Conservation (phyloP, 2,888 invertebrate genomes). For the Hyppa rectilinea region DNA sequence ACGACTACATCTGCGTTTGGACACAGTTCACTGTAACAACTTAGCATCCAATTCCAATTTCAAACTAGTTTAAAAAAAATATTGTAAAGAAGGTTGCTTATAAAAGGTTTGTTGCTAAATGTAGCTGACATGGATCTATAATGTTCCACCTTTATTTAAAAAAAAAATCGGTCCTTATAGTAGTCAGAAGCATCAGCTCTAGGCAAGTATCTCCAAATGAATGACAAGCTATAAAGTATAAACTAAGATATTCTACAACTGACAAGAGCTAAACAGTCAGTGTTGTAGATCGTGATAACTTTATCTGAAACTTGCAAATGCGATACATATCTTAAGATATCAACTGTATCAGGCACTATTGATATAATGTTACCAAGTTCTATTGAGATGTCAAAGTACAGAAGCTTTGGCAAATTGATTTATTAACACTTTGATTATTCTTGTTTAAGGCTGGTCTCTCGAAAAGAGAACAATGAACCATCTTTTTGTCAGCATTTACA, state of each 20-base stretch:
- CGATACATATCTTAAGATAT: slow-evolving; percentile 17
- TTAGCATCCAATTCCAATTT: too few species aligned
- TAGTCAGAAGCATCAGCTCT: background rate
- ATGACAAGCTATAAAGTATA: background rate
- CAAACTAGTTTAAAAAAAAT: too few species aligned
- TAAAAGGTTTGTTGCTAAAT: too few species aligned
- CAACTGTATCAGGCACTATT: background rate
- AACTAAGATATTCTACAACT: slow-evolving; percentile 13
- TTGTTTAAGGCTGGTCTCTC: too few species aligned
- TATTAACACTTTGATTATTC: background rate
- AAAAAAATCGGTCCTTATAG: too few species aligned
- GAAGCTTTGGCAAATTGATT: slow-evolving; percentile 6
- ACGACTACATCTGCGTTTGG: too few species aligned
- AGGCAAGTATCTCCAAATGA: background rate
- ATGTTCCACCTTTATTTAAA: too few species aligned
- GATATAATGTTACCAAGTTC: background rate
- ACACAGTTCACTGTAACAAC: too few species aligned
- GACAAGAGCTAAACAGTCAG: slow-evolving; percentile 11
- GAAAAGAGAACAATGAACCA: too few species aligned
- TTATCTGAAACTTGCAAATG: slow-evolving; percentile 3
- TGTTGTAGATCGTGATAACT: slow-evolving; percentile 27
- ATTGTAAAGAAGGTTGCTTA: too few species aligned
- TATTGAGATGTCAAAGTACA: background rate
- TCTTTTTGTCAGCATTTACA: too few species aligned
- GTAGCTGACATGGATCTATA: too few species aligned